Percentiles rank a stretch among this genome's conserved stretches.
These are phyloP conservation scores for Palythoa grandis DNA, from an alignment of 92 coral and sea anemone species.

Conservation along the genomic window DNA sequence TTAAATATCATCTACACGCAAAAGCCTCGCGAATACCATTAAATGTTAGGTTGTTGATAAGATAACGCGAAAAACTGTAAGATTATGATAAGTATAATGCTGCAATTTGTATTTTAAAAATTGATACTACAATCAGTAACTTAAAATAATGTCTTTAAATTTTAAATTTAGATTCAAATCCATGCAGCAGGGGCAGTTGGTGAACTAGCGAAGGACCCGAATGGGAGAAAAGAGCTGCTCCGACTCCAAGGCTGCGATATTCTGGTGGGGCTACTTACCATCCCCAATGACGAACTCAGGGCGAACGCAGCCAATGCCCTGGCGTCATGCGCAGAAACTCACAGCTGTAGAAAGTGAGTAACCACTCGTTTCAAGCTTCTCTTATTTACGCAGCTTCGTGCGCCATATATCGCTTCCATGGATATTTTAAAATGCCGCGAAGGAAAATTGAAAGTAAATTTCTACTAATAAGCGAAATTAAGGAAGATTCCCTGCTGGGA, in stretches of 20 bases:
- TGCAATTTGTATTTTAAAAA: too few species aligned
- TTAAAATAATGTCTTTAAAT: too few species aligned
- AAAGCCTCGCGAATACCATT: too few species aligned
- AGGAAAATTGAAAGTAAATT: too few species aligned
- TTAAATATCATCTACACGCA: too few species aligned
- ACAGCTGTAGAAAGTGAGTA: constrained; percentile 77
- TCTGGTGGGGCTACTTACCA: constrained; percentile 70
- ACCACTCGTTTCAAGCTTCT: neutral
- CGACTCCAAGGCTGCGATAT: constrained; percentile 84
- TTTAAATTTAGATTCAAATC: constrained; percentile 69
- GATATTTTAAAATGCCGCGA: too few species aligned
- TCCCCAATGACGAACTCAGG: constrained; percentile 80
- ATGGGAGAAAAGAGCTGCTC: constrained; percentile 68
- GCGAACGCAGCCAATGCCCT: constrained; percentile 81
- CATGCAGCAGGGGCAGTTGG: constrained; percentile 89
- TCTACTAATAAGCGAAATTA: too few species aligned
- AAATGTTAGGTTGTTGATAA: too few species aligned
- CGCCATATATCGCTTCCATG: too few species aligned
- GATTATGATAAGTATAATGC: too few species aligned
- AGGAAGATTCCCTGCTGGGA: neutral
- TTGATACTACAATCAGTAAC: neutral
- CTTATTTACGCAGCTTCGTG: neutral
- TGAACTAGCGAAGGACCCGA: constrained; percentile 79
- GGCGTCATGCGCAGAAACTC: constrained; percentile 74
- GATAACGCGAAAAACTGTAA: too few species aligned